These are phyloP conservation scores for Phocoena phocoena DNA, from an alignment of 2,113 vertebrate genomes.

Conservation along the genomic window DNA sequence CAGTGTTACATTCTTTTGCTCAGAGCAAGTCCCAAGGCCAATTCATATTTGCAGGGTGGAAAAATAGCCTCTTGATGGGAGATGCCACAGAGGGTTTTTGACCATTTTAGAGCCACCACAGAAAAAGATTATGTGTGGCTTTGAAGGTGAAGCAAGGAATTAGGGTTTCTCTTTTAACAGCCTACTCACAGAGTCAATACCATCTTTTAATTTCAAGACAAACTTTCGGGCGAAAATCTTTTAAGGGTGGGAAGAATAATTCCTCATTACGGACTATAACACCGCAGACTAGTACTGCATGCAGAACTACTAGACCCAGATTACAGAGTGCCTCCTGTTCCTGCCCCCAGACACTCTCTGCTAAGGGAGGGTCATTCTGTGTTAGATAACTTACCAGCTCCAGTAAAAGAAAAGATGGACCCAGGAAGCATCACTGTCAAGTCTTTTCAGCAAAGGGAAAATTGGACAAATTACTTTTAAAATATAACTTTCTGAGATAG, in stretches of 20 bases:
- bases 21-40: neutral
- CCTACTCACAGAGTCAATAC: too few relatives aligned
- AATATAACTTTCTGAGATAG: neutral
- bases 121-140: neutral
- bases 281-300: neutral
- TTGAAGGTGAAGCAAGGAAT: neutral
- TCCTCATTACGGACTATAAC: neutral
- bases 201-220: neutral
- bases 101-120: neutral
- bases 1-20: neutral
- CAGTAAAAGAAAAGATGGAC: neutral
- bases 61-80: neutral
- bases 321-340: accelerated
- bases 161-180: neutral
- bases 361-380: neutral
- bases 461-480: neutral
- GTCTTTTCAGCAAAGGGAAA: neutral
- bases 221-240: neutral
- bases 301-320: neutral
- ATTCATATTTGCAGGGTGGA: neutral
- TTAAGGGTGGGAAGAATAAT: neutral
- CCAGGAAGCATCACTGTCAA: neutral
- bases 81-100: neutral
- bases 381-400: accelerated
- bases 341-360: neutral